These are phyloP conservation scores for Leucoptera coffeella DNA, from an alignment of 2,888 invertebrate species.

Conservation along the genomic window DNA sequence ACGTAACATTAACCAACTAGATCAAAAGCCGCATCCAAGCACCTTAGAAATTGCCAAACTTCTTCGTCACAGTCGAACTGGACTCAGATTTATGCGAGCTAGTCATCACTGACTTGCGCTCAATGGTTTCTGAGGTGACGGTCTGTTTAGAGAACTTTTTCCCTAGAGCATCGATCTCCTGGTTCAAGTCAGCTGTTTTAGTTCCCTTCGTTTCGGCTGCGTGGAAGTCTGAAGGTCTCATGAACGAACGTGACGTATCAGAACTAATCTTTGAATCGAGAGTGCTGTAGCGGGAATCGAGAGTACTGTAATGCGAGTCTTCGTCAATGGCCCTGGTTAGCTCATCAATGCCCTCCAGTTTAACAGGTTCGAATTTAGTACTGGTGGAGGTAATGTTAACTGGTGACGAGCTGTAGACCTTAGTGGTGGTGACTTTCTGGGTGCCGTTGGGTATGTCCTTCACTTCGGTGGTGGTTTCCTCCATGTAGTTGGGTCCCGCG, in stretches of 20 bases:
- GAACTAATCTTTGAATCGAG: conserved; percentile 39
- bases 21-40: too few species aligned
- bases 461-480: conserved; percentile 45
- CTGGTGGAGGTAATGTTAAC: conserved; percentile 43
- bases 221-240: conserved; percentile 46
- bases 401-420: conserved; percentile 51
- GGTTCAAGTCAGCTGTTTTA: conserved; percentile 27
- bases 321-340: conserved; percentile 45
- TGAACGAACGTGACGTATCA: conserved; percentile 42
- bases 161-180: conserved; percentile 54
- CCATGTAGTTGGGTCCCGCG: conserved; percentile 38
- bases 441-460: conserved; percentile 51
- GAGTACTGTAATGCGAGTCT: conserved; percentile 38
- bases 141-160: conserved; percentile 63
- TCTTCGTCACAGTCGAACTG: conserved; percentile 52
- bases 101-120: conserved; percentile 62
- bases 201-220: conserved; percentile 26
- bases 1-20: too few species aligned
- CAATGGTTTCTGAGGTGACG: conserved; percentile 61
- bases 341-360: conserved; percentile 46
- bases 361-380: conserved; percentile 40
- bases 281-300: conserved; percentile 39
- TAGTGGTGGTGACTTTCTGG: conserved; percentile 50
- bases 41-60: conserved; percentile 37
- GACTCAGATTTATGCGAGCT: conserved; percentile 55